phyloP scores from a whole-genome alignment of 2,888 invertebrate species.

The Troglohyphantes excavatus region DNA sequence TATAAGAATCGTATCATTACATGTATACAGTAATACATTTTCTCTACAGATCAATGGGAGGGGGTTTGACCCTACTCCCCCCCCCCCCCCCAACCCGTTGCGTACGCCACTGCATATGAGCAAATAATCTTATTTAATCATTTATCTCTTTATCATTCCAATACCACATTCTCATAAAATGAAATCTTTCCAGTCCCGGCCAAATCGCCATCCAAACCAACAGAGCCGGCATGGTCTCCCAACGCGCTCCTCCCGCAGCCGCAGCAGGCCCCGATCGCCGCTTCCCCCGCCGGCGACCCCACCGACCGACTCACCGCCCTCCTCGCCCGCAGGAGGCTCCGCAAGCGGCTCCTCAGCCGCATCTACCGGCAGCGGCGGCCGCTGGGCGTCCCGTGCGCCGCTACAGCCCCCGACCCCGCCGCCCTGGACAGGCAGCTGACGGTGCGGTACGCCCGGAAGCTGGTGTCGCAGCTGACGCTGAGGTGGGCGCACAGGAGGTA shows the following conservation, averaged over 20 bases:
- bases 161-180: too few species aligned
- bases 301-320: conserved; percentile 37
- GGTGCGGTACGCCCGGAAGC: conserved; percentile 55
- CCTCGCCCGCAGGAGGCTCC: conserved; percentile 50
- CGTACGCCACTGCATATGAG: too few species aligned
- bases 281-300: background rate
- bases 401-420: conserved; percentile 6
- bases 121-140: too few species aligned
- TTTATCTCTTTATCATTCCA: too few species aligned
- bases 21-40: too few species aligned
- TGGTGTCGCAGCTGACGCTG: conserved; percentile 73
- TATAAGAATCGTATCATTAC: too few species aligned
- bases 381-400: background rate
- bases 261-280: too few species aligned
- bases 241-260: too few species aligned
- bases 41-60: too few species aligned
- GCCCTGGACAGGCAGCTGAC: conserved; percentile 39
- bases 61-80: too few species aligned
- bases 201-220: conserved; percentile 46
- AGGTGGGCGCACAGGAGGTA: conserved; percentile 73
- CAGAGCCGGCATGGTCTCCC: conserved; percentile 37
- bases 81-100: too few species aligned
- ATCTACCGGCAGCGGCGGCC: conserved; percentile 61
- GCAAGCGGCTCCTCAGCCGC: conserved; percentile 54
- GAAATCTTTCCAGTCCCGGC: conserved; percentile 46